Conservation (phyloP, 2,888 invertebrate genomes). For the Drosophila paucipuncta region DNA sequence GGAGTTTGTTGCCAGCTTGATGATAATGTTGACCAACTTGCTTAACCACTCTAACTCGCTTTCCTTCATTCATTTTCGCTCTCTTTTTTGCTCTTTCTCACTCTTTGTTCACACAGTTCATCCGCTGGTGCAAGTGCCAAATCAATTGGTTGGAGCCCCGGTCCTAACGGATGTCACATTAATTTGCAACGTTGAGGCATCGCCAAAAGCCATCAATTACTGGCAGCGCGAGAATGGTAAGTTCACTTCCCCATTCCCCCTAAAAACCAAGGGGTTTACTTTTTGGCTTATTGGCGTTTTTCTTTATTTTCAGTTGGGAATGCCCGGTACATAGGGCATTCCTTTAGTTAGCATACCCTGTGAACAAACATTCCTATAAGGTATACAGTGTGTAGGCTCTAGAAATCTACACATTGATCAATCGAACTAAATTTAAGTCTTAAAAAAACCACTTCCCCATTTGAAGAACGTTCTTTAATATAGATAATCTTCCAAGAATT, state of each 20-base stretch:
- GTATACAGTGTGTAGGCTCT: neutral
- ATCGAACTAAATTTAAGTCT: neutral
- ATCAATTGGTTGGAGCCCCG: slow-evolving; percentile 96
- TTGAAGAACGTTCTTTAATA: neutral
- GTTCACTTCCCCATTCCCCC: slow-evolving; percentile 58
- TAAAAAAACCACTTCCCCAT: neutral
- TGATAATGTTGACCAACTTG: slow-evolving; percentile 47
- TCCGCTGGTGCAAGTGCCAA: slow-evolving; percentile 96
- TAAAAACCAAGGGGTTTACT: neutral
- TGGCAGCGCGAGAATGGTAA: slow-evolving; percentile 96
- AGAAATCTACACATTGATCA: neutral
- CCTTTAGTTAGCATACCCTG: slow-evolving; percentile 17
- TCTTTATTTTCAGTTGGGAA: slow-evolving; percentile 15
- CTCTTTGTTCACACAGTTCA: slow-evolving; percentile 89
- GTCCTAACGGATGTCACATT: slow-evolving; percentile 94
- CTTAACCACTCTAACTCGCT: slow-evolving; percentile 8
- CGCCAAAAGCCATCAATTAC: slow-evolving; percentile 97
- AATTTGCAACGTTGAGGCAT: slow-evolving; percentile 95
- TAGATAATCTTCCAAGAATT: neutral
- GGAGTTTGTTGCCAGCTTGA: slow-evolving; percentile 6
- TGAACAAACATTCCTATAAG: neutral
- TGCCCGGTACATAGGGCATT: slow-evolving; percentile 1
- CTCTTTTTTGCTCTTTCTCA: slow-evolving; percentile 13
- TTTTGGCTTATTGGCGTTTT: slow-evolving; percentile 29
- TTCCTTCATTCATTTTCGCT: neutral